Conservation (phyloP, 2,888 invertebrate species). For the Enchytraeus crypticus region DNA sequence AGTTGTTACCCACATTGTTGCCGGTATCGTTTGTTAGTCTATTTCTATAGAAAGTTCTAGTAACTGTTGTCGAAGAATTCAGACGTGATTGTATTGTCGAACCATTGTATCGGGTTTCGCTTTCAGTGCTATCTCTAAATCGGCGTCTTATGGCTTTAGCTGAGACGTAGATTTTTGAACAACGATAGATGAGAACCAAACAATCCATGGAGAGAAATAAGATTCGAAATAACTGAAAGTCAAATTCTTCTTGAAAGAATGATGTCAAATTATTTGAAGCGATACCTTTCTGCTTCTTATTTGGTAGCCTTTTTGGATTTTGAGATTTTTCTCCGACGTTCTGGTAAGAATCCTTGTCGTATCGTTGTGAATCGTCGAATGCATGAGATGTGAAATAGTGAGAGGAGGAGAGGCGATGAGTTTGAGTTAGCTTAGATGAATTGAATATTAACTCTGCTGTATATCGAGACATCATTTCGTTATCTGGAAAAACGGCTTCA, state of each 20-base stretch:
- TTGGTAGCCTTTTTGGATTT: background rate
- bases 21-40: no score
- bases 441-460: background rate
- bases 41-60: no score
- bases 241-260: slow-evolving; percentile 11
- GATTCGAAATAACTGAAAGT: slow-evolving; percentile 19
- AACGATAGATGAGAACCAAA: slow-evolving; percentile 21
- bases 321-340: background rate
- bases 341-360: no score
- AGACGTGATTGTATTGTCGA: no score
- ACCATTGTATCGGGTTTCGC: no score
- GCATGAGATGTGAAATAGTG: slow-evolving; percentile 1
- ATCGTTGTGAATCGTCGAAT: background rate
- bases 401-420: slow-evolving; percentile 5
- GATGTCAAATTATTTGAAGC: no score
- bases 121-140: no score
- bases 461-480: no score
- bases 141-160: background rate
- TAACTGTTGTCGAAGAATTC: no score
- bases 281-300: no score
- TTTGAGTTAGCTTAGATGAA: background rate
- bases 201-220: slow-evolving; percentile 23
- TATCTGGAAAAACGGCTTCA: no score
- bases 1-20: no score
- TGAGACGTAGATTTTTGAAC: slow-evolving; percentile 19